A percentile compares a stretch with the other conserved stretches of the same genome.
Conservation (phyloP, 2,113 vertebrate genomes). For the Phalacrocorax brasilianus region DNA sequence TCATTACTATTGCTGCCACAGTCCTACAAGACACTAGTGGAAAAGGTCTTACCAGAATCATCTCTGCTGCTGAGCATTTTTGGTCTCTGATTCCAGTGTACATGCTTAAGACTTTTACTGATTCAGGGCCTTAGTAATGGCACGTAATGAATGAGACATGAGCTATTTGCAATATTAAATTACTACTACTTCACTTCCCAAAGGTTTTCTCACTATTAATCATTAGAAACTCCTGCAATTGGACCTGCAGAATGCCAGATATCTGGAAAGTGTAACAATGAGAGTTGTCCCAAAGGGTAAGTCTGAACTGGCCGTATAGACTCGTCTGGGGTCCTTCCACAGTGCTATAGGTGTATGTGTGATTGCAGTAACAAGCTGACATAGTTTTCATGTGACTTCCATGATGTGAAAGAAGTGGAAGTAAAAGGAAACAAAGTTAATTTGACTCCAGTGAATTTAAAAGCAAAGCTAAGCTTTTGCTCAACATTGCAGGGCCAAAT, state of each 20-base stretch:
- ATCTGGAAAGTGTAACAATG: slow-evolving; percentile 37
- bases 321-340: not conserved
- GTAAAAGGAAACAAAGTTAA: not conserved
- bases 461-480: not conserved
- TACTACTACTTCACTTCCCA: not conserved
- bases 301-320: not conserved
- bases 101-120: not conserved
- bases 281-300: not conserved
- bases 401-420: not conserved
- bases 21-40: not conserved
- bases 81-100: not conserved
- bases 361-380: not conserved
- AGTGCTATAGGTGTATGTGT: not conserved
- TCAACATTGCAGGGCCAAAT: not conserved
- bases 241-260: slow-evolving; percentile 2
- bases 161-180: not conserved
- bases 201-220: slow-evolving; percentile 2
- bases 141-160: not conserved
- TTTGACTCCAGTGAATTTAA: not conserved
- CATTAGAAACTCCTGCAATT: not conserved
- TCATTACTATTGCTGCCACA: not conserved
- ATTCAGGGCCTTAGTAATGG: not conserved
- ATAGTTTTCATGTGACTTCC: not conserved
- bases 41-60: not conserved
- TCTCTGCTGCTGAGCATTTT: not conserved